A percentile compares a stretch with the other conserved stretches of the same genome.
Conservation (phyloP, 2,797 vertebrate genomes). For the Chanos chanos region DNA sequence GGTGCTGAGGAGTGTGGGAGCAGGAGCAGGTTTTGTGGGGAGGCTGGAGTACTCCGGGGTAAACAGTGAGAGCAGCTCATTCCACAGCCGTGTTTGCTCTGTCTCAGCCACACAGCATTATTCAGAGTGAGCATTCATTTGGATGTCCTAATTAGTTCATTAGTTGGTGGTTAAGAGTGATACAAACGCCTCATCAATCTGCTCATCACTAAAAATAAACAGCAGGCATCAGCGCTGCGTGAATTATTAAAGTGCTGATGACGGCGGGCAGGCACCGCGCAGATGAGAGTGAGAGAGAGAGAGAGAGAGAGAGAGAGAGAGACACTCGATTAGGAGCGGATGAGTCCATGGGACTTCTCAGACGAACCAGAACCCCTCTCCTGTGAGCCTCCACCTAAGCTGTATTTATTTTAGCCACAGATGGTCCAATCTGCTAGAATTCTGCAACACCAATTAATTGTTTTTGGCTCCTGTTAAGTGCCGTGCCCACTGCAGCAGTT, state of each 20-base stretch:
- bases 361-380: not conserved
- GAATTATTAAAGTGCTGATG: conserved; percentile 77
- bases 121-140: conserved; percentile 76
- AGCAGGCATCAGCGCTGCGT: conserved; percentile 59
- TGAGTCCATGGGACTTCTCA: conserved; percentile 3
- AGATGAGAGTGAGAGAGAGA: no score
- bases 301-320: conserved; percentile 7
- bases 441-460: conserved; percentile 36
- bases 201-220: conserved; percentile 77
- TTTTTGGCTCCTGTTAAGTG: conserved; percentile 21
- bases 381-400: conserved; percentile 1
- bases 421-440: conserved; percentile 39
- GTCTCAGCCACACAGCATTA: conserved; percentile 64
- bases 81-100: conserved; percentile 63
- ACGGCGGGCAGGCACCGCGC: conserved; percentile 63
- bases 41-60: no score
- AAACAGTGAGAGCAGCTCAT: no score
- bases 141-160: conserved; percentile 81
- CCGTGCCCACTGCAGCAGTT: conserved; percentile 16
- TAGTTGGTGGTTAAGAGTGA: conserved; percentile 81
- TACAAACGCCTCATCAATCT: conserved; percentile 79
- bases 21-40: no score
- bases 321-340: conserved; percentile 40
- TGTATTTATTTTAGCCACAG: conserved; percentile 29
- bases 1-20: no score